A percentile compares a stretch with the other conserved stretches of the same genome.
Conservation (phyloP, 2,888 invertebrate species). For the Marronus borbonicus region DNA sequence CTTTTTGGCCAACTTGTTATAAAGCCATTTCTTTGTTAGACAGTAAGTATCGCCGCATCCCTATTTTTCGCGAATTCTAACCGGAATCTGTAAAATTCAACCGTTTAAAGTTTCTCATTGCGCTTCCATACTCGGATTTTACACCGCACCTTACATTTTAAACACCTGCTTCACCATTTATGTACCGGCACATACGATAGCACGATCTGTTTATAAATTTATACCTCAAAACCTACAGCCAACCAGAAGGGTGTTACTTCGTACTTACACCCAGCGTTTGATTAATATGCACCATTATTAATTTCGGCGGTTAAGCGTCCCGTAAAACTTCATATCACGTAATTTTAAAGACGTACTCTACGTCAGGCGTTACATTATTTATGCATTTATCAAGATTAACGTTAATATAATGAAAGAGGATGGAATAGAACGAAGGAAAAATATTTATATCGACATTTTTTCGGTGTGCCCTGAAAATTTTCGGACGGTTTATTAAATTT, state of each 20-base stretch:
- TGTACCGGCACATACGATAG: conserved; percentile 4
- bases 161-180: conserved; percentile 47
- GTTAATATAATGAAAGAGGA: background rate
- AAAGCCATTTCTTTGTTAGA: background rate
- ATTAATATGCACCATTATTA: conserved; percentile 43
- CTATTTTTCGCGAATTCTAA: background rate
- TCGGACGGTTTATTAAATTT: conserved; percentile 27
- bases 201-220: conserved; percentile 40
- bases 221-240: conserved; percentile 5
- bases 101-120: conserved; percentile 37
- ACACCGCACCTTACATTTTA: conserved; percentile 46
- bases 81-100: conserved; percentile 37
- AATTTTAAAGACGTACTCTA: conserved; percentile 8
- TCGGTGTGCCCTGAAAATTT: background rate
- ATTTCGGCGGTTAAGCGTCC: conserved; percentile 29
- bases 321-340: conserved; percentile 1
- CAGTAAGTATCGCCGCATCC: background rate
- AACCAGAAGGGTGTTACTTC: background rate
- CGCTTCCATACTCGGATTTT: conserved; percentile 45
- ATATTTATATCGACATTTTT: background rate
- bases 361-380: conserved; percentile 5
- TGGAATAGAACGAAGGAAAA: background rate
- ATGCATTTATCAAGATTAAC: background rate
- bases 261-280: conserved; percentile 30
- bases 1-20: background rate